Evolutionary conservation across 2,888 invertebrate genomes (phyloP), one percentile per base, ranked within the genome.

Genomic region (Archaeoteleia sp.): DNA sequence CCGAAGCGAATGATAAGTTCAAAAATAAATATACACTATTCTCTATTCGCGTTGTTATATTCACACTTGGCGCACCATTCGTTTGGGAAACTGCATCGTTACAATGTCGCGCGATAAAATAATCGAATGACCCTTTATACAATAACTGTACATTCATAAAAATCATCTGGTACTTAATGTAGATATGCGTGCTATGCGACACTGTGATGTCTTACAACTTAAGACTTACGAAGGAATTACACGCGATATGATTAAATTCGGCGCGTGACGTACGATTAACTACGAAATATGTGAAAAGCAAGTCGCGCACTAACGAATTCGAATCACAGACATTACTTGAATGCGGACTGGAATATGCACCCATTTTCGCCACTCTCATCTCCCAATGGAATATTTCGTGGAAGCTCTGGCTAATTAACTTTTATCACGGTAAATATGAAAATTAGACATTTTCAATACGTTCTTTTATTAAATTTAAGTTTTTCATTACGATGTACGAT

Each of bases 251-350:
- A 40, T 20, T 34, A 45, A 53, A 51, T 57, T 57, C 51, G 32
- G 43, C 43, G 55, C 55, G 25, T 27, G 6, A 46, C 9, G 30
- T 20, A 35, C 42, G 20, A 23, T 37, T 42, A 15, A 29, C 48
- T 49, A 37, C 49, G 46, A 55, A 67, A 54, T 43, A 49, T 29
- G 29, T 20, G 29, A 49, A 40, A 29, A 39, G 29, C 13, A 37
- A 45, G 12, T 30, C 35, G 62, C 25, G 23, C 17, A 32, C 45
- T 53, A 58, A 66, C 45, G 25, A 49, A 43, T 46, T 61, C 46
- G 51, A 67, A 67, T 67, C 67, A 67, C 67, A 67, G 67, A 67
- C 40, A 51, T 67, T 54, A 46, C 57, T 61, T 67, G 27, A 54
- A 67, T 43, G 34, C 27, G 25, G 25, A 67, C 51, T 46, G 35